Base-by-base conservation (phyloP, 2,113 vertebrate species). In the Prochilodus magdalenae region DNA sequence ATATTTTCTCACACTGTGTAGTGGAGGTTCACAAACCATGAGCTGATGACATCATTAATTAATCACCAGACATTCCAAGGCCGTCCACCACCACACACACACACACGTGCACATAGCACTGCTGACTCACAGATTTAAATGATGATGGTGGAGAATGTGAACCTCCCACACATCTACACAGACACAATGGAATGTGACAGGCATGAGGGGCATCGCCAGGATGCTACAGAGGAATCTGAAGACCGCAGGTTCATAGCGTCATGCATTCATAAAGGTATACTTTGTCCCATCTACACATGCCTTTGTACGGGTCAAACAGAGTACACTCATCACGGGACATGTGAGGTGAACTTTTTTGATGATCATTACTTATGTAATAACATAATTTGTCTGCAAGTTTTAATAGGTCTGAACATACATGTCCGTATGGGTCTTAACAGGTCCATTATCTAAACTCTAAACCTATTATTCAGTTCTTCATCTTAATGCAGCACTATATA, bases 71-170 rank as follows among this genome's bases (percentile, higher is more conserved):
- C 26, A 60, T 79, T 30, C 36, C 44, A 49, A 62, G 60, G 57
- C 47, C n/a, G 8, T 15, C n/a, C 75, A 7, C 24, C 12, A 76
- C 20, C 74, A 62, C 60, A 69, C 63, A 72, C 75, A 83, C 74
- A 82, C 73, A 70, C 82, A 82, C 73, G 84, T 62, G 70, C 22
- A 55, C 40, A 5, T 14, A 27, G 62, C 53, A 71, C 80, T 87
- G 59, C 86, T 91, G 89, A 92, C 87, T 91, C 89, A 90, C n/a
- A 51, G 36, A 90, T 89, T 92, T 89, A 90, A 90, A 88, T 57
- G 85, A 89, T 83, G 83, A 85, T 62, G 75, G 63, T 40, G 73
- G 71, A 67, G 44, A 53, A 69, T 40, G 65, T 40, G 24, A 69
- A 33, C n/a, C 24, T n/a, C 57, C 4, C 24, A 1, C 30, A 65